Evolutionary conservation across 2,797 vertebrate genomes (phyloP).

Genomic region (Orestias chungarensis): DNA sequence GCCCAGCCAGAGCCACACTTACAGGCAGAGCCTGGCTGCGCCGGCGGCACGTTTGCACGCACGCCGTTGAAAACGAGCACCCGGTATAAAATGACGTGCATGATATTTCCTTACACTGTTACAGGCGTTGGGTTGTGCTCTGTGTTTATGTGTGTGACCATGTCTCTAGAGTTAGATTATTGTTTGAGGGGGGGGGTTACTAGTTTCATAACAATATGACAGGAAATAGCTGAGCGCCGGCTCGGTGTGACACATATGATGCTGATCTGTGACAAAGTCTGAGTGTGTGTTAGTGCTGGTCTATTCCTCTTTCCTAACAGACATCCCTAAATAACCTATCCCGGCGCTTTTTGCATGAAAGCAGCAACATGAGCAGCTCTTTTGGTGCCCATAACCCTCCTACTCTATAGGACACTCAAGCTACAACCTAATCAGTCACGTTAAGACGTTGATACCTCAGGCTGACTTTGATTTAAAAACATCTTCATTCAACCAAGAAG

Average conservation of each 20-base stretch:
- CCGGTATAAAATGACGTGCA: slow-evolving; percentile 46
- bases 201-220: neutral
- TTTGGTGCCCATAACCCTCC: no score
- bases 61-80: slow-evolving; percentile 36
- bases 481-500: no score
- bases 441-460: no score
- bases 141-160: neutral
- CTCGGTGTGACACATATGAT: neutral
- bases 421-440: no score
- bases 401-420: no score
- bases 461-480: no score
- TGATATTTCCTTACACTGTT: slow-evolving; percentile 42
- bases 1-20: slow-evolving; percentile 51
- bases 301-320: neutral
- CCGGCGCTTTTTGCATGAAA: neutral
- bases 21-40: slow-evolving; percentile 43
- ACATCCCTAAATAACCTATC: neutral
- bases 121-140: neutral
- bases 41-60: slow-evolving; percentile 13
- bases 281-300: neutral
- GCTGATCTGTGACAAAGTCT: neutral
- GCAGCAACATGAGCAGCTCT: no score
- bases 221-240: neutral
- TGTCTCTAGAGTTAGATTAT: neutral
- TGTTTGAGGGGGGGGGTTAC: no score